Base-by-base conservation (phyloP, 2,888 invertebrate genomes). In the Hyppa rectilinea region DNA sequence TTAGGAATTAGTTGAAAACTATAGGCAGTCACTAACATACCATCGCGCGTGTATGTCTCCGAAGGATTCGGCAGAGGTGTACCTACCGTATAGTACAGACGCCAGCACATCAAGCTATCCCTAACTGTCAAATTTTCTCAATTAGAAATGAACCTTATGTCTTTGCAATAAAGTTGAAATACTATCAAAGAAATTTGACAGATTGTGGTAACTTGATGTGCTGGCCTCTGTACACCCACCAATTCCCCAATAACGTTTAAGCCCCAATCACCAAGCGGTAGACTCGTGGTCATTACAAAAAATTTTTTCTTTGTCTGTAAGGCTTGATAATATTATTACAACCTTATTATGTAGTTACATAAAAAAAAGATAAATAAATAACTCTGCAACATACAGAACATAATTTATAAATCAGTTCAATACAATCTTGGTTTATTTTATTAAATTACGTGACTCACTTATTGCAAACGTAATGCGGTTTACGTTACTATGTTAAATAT, bases 361-460 rank as follows among this genome's bases (percentile, higher is more conserved):
- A 17, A 43, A 43, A 10, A 47, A 70, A 55, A 5, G 4, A 31
- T 71, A 45, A 45, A 45, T 38, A 43, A 38, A 52, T 9, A n/a
- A 38, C 3, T 29, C 12, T 36, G 36, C 40, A n/a, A n/a, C 40
- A 23, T 17, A 23, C 29, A 63, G 7, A 31, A 34, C n/a, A 75
- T 63, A 31, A 52, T 53, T 17, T 55, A 65, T 10, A 47, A 43
- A 55, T 14, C 47, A 55, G 12, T 43, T 49, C 12, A 43, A 49
- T 40, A n/a, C 20, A 20, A 34, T 36, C 20, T 71, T 62, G 17
- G 4, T 23, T 29, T n/a, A n/a, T n/a, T 29, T 50, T 29, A 64
- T 58, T 76, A 40, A 23, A 67, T 45, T 26, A 59, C n/a, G n/a
- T 73, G 58, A 73, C 6, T 78, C 50, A 50, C 0, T 47, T 34